Evolutionary conservation across 64 coral and sea anemone genomes (phyloP).

Genomic region (Stichodactyla mertensii): DNA sequence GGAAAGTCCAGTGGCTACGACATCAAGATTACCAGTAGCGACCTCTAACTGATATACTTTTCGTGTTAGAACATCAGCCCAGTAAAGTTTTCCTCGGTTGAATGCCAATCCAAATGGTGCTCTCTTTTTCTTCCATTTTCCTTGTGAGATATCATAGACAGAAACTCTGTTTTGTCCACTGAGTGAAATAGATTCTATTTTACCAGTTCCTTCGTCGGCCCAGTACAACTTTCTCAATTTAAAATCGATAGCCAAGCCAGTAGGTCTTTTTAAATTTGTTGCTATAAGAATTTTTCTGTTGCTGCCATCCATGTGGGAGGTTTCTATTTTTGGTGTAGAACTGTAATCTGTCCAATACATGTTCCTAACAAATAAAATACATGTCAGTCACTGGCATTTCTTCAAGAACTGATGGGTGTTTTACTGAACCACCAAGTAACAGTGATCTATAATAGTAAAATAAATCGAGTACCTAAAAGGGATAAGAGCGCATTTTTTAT

Average conservation of each 20-base stretch:
- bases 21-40: neutral
- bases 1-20: neutral
- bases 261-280: constrained; percentile 25
- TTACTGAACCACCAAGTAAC: too few relatives aligned
- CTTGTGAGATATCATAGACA: constrained; percentile 1
- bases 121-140: neutral
- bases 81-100: constrained; percentile 13
- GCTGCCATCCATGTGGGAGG: constrained; percentile 69
- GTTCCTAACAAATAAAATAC: constrained; percentile 15
- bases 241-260: constrained; percentile 56
- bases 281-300: constrained; percentile 41
- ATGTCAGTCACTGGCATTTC: neutral
- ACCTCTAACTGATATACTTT: constrained; percentile 11
- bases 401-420: too few relatives aligned
- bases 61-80: constrained; percentile 12
- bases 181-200: constrained; percentile 52
- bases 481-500: too few relatives aligned
- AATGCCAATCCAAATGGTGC: constrained; percentile 33
- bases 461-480: too few relatives aligned
- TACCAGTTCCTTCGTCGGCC: constrained; percentile 44
- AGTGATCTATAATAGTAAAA: too few relatives aligned
- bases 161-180: constrained; percentile 28
- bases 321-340: constrained; percentile 51
- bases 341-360: constrained; percentile 79
- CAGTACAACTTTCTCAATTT: constrained; percentile 47